Base-by-base conservation (phyloP, 2,797 vertebrate species). In the Melanitta fusca region DNA sequence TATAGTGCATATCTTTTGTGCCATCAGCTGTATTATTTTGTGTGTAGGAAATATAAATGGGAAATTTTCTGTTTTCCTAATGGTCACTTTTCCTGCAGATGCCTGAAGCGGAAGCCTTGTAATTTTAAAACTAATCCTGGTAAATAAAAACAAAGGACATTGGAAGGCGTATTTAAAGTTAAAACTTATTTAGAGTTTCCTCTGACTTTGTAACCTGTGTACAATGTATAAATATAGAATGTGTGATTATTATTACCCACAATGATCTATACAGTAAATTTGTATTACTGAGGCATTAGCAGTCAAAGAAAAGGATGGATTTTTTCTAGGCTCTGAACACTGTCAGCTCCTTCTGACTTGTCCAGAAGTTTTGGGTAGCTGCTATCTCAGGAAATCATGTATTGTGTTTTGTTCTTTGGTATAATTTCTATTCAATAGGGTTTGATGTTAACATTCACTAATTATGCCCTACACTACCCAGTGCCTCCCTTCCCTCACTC, bases 1-100 rank as follows among this genome's bases (percentile, higher is more conserved):
- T 87, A 81, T 91, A 82, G 71, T 66, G 74, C 45, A 53, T 95
- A 81, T 91, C 82, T 92, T 93, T 66, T 70, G 28, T 93, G 34
- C 70, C 36, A 89, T 73, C 89, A 91, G n/a, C 45, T 84, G 53
- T 56, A 53, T 85, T 91, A 70, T 66, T 80, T 73, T 68, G 36
- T 68, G 43, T 47, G 8, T 21, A 38, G 18, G 39, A 51, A 73
- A 84, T 45, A 75, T 7, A 86, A 39, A 71, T 6, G 60, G 12
- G 47, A 89, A 70, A 57, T 81, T 79, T 86, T 72, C 61, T 85
- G 6, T 74, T 70, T 58, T 24, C 62, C 77, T 73, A 85, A 71
- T 4, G 3, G 73, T 89, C 51, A 83, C 73, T 91, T 56, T 88
- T 94, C 45, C 57, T 81, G 28, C 69, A 90, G 66, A 79, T 64